These are phyloP conservation scores for Meloidogyne chitwoodi DNA, from an alignment of 1,140 invertebrate genomes.

Conservation along the genomic window DNA sequence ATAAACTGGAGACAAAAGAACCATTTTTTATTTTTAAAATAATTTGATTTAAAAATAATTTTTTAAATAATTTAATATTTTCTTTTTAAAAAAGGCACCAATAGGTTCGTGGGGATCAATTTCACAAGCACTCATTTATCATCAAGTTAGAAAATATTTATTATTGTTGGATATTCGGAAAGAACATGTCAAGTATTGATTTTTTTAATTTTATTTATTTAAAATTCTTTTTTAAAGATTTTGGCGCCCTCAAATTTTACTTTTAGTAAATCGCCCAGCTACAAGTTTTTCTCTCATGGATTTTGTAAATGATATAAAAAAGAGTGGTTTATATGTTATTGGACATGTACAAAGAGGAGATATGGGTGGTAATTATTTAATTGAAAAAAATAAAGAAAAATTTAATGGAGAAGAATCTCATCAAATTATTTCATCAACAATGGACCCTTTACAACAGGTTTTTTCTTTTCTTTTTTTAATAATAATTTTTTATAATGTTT, in stretches of 20 bases:
- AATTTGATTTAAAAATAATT: too few relatives aligned
- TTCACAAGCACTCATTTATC: constrained; percentile 95
- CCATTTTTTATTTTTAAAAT: too few relatives aligned
- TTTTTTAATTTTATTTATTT: background rate
- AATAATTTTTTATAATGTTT: too few relatives aligned
- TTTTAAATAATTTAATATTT: too few relatives aligned
- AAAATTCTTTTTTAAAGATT: constrained; percentile 69
- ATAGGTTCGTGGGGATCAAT: constrained; percentile 89
- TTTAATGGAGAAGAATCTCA: background rate
- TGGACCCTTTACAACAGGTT: constrained; percentile 56
- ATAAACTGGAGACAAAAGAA: too few relatives aligned
- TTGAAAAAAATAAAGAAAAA: constrained; percentile 16
- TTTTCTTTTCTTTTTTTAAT: background rate
- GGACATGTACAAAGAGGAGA: constrained; percentile 55
- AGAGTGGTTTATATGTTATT: constrained; percentile 71
- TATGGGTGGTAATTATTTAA: constrained; percentile 24
- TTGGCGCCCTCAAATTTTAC: constrained; percentile 92
- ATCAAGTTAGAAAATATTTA: constrained; percentile 95
- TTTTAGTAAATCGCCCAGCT: constrained; percentile 85
- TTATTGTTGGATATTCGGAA: constrained; percentile 88
- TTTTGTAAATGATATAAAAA: constrained; percentile 97
- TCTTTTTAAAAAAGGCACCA: constrained; percentile 69
- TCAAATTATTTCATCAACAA: background rate
- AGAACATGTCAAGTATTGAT: constrained; percentile 73
- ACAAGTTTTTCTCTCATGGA: constrained; percentile 82